A percentile compares a stretch with the other conserved stretches of the same genome.
Conservation (phyloP, 2,113 vertebrate genomes). For the Microcebus murinus region DNA sequence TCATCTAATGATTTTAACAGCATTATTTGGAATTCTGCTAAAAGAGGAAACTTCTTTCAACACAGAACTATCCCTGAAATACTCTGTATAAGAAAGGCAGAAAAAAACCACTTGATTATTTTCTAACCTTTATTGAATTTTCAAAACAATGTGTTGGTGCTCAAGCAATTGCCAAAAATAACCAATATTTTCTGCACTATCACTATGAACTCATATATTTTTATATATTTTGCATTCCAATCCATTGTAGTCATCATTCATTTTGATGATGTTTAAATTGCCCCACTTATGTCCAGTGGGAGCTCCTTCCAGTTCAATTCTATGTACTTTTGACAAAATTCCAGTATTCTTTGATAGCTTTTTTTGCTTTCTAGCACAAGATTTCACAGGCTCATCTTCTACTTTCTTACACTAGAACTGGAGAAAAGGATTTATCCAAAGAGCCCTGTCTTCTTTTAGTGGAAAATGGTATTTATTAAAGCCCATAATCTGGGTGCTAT, state of each 20-base stretch:
- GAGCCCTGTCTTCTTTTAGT: background rate
- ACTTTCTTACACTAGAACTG: background rate
- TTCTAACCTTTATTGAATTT: too few species aligned
- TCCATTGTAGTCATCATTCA: background rate
- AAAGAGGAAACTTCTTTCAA: background rate
- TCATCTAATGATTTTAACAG: background rate
- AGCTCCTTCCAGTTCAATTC: conserved; percentile 3
- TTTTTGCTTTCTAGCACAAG: background rate
- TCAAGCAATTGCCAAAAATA: too few species aligned
- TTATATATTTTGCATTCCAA: background rate
- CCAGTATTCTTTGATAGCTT: background rate
- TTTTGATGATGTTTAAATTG: background rate
- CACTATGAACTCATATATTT: too few species aligned
- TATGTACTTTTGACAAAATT: background rate
- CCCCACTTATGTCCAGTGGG: background rate
- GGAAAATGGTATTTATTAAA: background rate
- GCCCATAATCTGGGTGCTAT: background rate
- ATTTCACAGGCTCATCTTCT: background rate
- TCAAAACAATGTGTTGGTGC: too few species aligned
- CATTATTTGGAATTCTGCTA: background rate
- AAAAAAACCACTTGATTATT: too few species aligned
- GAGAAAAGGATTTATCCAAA: background rate
- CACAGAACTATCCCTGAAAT: background rate
- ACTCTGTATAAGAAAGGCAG: background rate
- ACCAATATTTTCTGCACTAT: too few species aligned